Evolutionary conservation across 2,888 invertebrate species (phyloP).

Genomic region (Hydropsyche betteni): DNA sequence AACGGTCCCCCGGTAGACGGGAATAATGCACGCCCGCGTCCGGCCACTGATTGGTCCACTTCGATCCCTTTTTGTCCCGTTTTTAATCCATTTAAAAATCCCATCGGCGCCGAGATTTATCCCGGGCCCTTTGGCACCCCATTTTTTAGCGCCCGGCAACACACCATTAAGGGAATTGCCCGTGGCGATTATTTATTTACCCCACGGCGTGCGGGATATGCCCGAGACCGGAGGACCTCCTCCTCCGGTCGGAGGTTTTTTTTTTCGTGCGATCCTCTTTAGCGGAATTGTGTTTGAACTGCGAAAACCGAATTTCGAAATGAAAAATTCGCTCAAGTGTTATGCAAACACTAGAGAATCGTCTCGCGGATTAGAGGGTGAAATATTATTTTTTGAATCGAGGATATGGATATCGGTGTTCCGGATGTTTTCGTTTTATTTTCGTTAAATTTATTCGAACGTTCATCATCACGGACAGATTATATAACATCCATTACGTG

Average conservation of each 20-base stretch:
- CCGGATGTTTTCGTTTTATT: too few relatives aligned
- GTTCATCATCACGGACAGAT: too few relatives aligned
- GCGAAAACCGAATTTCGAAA: constrained; percentile 33
- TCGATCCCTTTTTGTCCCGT: constrained; percentile 47
- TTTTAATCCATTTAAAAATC: constrained; percentile 49
- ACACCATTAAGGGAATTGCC: constrained; percentile 50
- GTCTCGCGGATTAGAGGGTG: neutral
- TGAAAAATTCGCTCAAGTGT: constrained; percentile 20
- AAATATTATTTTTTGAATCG: neutral
- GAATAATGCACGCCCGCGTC: constrained; percentile 13
- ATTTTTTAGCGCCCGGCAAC: constrained; percentile 49
- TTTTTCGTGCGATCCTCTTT: neutral
- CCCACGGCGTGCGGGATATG: neutral
- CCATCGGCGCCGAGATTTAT: constrained; percentile 47
- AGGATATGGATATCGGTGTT: too few relatives aligned
- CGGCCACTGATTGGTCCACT: constrained; percentile 34
- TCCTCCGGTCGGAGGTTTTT: too few relatives aligned
- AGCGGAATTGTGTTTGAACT: constrained; percentile 39
- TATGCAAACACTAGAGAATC: neutral
- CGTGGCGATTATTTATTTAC: constrained; percentile 49
- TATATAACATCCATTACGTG: too few relatives aligned
- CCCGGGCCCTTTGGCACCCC: constrained; percentile 49
- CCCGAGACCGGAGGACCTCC: constrained; percentile 16
- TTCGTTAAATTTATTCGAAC: too few relatives aligned
- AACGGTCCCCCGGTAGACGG: neutral